Conservation (phyloP, 1,140 invertebrate species). For the Euschistus heros region DNA sequence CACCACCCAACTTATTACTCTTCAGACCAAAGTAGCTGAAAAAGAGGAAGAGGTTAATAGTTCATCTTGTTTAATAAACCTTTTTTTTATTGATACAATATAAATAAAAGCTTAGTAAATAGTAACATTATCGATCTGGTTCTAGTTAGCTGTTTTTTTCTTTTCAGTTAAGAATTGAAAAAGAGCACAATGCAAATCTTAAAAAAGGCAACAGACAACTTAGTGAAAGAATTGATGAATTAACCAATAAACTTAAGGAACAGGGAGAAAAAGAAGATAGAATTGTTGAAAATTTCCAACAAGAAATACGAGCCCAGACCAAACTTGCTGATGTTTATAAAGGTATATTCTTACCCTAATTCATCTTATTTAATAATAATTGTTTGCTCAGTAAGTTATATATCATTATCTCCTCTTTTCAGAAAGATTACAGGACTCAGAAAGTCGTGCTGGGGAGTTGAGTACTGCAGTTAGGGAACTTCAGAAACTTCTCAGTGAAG, state of each 20-base stretch:
- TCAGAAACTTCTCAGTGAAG: conserved; percentile 62
- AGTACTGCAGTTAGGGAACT: conserved; percentile 65
- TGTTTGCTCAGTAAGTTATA: neutral
- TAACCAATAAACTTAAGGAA: conserved; percentile 61
- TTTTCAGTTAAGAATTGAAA: conserved; percentile 32
- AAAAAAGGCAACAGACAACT: conserved; percentile 45
- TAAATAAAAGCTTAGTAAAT: too few relatives aligned
- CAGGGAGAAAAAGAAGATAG: conserved; percentile 61
- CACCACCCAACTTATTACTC: conserved; percentile 52
- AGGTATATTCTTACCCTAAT: conserved; percentile 33
- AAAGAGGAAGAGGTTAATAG: conserved; percentile 60
- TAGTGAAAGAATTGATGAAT: conserved; percentile 59
- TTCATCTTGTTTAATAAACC: neutral
- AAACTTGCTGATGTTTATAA: conserved; percentile 79
- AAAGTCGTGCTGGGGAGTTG: conserved; percentile 64
- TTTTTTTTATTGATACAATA: too few relatives aligned
- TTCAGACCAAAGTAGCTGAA: conserved; percentile 65
- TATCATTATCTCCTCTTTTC: conserved; percentile 14
- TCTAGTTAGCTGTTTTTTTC: neutral
- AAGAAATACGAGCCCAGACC: conserved; percentile 72
- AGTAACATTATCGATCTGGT: neutral
- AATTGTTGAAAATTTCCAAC: conserved; percentile 68
- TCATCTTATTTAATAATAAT: neutral
- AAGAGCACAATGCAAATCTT: conserved; percentile 34
- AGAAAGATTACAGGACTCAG: conserved; percentile 57